Percentiles rank a stretch among this genome's conserved stretches.
These are phyloP conservation scores for Hoplostethus mediterraneus DNA, from an alignment of 2,797 vertebrate species.

Conservation along the genomic window DNA sequence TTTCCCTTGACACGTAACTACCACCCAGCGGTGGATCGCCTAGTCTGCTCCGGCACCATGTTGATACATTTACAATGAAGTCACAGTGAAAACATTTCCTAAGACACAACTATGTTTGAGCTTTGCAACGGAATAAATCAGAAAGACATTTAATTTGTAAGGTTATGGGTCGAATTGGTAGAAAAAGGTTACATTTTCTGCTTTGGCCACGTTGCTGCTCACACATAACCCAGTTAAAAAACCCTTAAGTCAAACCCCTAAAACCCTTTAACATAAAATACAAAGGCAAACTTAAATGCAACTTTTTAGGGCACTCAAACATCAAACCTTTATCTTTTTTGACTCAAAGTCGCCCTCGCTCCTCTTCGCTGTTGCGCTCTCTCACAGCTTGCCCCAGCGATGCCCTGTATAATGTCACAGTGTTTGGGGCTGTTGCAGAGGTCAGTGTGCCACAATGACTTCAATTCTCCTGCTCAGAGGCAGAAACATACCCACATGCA, in stretches of 20 bases:
- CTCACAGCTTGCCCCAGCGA: neutral
- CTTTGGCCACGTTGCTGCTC: neutral
- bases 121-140: neutral
- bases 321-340: neutral
- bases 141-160: neutral
- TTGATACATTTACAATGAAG: neutral
- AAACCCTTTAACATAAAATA: neutral
- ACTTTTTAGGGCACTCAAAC: neutral
- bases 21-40: slow-evolving; percentile 2
- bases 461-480: slow-evolving; percentile 28
- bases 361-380: neutral
- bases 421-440: slow-evolving; percentile 52
- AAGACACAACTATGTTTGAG: neutral
- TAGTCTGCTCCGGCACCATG: neutral
- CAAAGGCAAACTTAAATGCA: neutral
- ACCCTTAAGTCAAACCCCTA: neutral
- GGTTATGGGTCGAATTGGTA: neutral
- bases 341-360: neutral
- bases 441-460: slow-evolving; percentile 55
- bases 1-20: slow-evolving; percentile 20
- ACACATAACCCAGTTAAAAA: neutral
- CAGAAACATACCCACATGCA: slow-evolving; percentile 39
- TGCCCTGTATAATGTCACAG: slow-evolving; percentile 8
- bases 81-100: neutral
- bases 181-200: neutral